These are phyloP conservation scores for Alviniconcha marisindica DNA, from an alignment of 1,140 invertebrate species.

Conservation along the genomic window DNA sequence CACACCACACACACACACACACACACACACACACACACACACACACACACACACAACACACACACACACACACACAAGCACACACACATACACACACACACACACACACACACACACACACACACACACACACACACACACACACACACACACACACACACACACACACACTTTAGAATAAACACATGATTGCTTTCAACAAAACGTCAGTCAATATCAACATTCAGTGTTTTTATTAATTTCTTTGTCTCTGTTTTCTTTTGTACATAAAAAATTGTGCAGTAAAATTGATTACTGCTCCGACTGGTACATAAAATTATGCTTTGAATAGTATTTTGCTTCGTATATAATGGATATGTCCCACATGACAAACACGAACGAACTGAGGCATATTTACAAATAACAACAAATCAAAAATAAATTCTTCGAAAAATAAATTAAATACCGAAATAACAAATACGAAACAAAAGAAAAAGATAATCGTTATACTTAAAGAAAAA, in stretches of 20 bases:
- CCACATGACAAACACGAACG: too few relatives aligned
- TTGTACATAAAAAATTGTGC: conserved; percentile 15
- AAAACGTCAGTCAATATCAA: not conserved
- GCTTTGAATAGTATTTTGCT: not conserved
- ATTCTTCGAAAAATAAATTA: too few relatives aligned
- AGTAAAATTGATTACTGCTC: conserved; percentile 1
- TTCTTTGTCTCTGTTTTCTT: not conserved
- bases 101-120: conserved; percentile 26
- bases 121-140: conserved; percentile 21
- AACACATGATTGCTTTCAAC: not conserved
- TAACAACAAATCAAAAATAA: too few relatives aligned
- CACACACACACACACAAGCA: not conserved
- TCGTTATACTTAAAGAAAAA: too few relatives aligned
- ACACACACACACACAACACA: conserved; percentile 20
- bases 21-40: not conserved
- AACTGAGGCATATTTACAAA: too few relatives aligned
- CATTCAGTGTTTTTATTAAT: conserved; percentile 19
- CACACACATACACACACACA: not conserved
- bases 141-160: conserved; percentile 13
- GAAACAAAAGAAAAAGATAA: too few relatives aligned
- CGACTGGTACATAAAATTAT: not conserved
- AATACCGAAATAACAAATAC: too few relatives aligned
- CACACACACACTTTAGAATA: not conserved
- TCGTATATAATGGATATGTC: not conserved
- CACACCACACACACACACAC: not conserved